phyloP scores from a whole-genome alignment of 2,113 vertebrate species.

The Sturnira hondurensis region DNA sequence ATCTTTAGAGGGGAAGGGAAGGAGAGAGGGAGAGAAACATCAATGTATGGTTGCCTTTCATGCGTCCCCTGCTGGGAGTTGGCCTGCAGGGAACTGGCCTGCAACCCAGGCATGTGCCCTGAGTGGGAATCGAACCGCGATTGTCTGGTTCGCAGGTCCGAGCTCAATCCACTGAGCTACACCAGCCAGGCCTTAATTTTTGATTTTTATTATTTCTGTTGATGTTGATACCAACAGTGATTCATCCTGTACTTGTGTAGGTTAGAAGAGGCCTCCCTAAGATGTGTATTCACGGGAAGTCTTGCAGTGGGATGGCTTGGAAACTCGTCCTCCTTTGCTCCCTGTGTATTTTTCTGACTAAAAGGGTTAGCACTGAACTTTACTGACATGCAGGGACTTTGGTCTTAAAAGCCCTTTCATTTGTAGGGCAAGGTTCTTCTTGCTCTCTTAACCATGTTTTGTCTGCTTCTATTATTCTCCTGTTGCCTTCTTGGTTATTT shows the following conservation, averaged over 20 bases:
- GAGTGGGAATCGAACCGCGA: too few species aligned
- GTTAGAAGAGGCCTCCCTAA: not conserved
- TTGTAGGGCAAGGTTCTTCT: not conserved
- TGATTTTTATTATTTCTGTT: not conserved
- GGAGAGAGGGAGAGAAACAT: too few species aligned
- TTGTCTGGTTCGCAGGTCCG: too few species aligned
- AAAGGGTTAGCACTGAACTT: not conserved
- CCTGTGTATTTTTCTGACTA: not conserved
- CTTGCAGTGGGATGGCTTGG: not conserved
- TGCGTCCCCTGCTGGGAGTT: too few species aligned
- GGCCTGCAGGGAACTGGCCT: too few species aligned
- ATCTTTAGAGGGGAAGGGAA: too few species aligned
- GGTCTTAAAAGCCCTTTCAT: slow-evolving; percentile 36
- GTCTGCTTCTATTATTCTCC: not conserved
- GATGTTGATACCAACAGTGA: not conserved
- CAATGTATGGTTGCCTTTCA: too few species aligned
- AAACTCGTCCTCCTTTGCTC: not conserved
- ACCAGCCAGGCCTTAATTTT: not conserved
- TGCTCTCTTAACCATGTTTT: not conserved
- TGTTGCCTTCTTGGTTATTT: not conserved
- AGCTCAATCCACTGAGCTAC: too few species aligned
- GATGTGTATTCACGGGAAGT: not conserved
- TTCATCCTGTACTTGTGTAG: not conserved
- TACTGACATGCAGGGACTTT: slow-evolving; percentile 30
- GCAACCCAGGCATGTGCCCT: too few species aligned